phyloP scores from a whole-genome alignment of 2,888 invertebrate genomes.

The Nezara viridula region DNA sequence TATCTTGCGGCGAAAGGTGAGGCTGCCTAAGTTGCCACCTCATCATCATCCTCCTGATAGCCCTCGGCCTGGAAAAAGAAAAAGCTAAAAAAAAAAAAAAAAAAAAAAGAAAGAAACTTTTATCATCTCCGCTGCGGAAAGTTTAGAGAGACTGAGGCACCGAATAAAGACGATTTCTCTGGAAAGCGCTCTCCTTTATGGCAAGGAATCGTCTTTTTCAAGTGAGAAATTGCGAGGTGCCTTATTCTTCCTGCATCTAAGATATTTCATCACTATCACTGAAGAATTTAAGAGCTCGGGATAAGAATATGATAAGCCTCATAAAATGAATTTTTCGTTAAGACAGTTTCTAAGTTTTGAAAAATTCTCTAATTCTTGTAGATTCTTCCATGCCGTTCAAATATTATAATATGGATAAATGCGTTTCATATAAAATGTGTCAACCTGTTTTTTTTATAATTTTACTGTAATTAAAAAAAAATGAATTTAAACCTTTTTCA shows the following conservation, averaged over 20 bases:
- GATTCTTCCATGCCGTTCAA: too few species aligned
- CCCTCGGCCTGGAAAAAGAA: background rate
- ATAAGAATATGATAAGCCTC: too few species aligned
- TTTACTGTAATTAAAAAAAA: too few species aligned
- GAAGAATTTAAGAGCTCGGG: too few species aligned
- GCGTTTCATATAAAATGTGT: too few species aligned
- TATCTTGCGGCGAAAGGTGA: background rate
- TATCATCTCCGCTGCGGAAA: background rate
- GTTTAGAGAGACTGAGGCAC: background rate
- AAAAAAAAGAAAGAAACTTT: background rate
- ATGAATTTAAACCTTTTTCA: too few species aligned
- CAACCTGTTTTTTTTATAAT: too few species aligned
- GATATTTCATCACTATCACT: background rate
- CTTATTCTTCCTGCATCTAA: background rate
- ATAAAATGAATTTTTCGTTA: too few species aligned
- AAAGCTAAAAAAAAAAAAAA: conserved; percentile 7
- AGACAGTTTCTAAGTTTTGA: too few species aligned
- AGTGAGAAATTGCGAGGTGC: background rate
- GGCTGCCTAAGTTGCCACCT: conserved; percentile 14
- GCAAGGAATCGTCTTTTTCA: background rate
- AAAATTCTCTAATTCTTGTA: too few species aligned
- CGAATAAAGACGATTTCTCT: conserved; percentile 31
- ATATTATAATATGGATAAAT: too few species aligned
- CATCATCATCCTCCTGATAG: conserved; percentile 22
- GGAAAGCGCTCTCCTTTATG: conserved; percentile 5